phyloP scores from a whole-genome alignment of 37 sponge, comb jelly and placozoan species.

The Oopsacas minuta region DNA sequence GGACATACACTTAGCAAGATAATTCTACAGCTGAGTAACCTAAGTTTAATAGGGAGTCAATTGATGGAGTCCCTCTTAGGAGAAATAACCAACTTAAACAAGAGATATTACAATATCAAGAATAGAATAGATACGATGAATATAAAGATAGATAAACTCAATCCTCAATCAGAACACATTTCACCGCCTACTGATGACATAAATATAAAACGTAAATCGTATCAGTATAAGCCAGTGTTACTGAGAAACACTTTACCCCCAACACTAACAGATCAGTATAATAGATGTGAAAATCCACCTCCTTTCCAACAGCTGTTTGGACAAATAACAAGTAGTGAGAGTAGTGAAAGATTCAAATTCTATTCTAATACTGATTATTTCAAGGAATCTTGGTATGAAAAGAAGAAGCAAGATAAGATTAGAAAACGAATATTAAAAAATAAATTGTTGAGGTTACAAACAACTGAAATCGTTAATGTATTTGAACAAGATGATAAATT shows the following conservation, averaged over 20 bases:
- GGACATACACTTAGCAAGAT: neutral
- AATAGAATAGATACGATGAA: neutral
- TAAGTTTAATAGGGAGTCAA: neutral
- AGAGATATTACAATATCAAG: conserved; percentile 1
- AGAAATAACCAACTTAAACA: neutral
- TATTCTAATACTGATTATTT: neutral
- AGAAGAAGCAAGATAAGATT: neutral
- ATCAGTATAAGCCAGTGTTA: neutral
- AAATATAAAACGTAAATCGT: neutral
- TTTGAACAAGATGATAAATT: neutral
- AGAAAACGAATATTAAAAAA: neutral
- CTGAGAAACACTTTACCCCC: neutral
- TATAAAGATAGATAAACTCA: neutral
- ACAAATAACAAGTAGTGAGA: neutral
- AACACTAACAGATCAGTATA: neutral
- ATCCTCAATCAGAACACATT: neutral
- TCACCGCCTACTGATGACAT: neutral
- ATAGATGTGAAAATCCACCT: conserved; percentile 6
- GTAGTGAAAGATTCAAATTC: neutral
- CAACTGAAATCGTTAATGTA: neutral
- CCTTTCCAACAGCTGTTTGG: neutral
- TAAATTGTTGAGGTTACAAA: neutral
- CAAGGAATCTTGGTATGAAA: neutral
- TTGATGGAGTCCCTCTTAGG: neutral
- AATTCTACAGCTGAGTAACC: conserved; percentile 15